Evolutionary conservation across 2,888 invertebrate species (phyloP).

Genomic region (Brenthis ino): DNA sequence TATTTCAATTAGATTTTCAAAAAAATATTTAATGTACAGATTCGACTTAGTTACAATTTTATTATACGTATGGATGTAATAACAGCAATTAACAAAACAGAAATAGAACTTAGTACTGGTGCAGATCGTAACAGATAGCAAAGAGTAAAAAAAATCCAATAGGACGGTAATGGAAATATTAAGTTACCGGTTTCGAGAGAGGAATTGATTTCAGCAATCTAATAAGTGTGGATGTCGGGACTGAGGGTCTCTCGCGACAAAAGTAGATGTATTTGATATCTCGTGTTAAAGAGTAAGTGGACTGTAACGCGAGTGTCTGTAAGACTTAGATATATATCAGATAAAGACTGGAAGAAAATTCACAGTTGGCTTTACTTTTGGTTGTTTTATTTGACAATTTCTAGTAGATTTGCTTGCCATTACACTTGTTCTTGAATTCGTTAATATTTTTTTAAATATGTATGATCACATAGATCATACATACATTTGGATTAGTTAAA

Average conservation of each 20-base stretch:
- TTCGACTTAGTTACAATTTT: too few relatives aligned
- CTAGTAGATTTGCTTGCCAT: too few relatives aligned
- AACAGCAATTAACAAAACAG: conserved; percentile 1
- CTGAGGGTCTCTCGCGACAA: conserved; percentile 39
- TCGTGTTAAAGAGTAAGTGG: conserved; percentile 32
- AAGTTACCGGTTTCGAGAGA: conserved; percentile 64
- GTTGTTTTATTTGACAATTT: too few relatives aligned
- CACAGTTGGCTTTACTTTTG: not conserved
- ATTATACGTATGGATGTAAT: too few relatives aligned
- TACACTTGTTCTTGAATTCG: too few relatives aligned
- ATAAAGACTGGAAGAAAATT: not conserved
- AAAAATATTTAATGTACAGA: too few relatives aligned
- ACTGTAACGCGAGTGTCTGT: conserved; percentile 2
- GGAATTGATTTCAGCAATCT: conserved; percentile 71
- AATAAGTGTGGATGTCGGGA: conserved; percentile 56
- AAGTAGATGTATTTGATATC: conserved; percentile 43
- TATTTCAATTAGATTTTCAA: too few relatives aligned
- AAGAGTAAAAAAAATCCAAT: conserved; percentile 38
- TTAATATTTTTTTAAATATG: too few relatives aligned
- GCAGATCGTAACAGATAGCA: conserved; percentile 15
- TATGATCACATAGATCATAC: too few relatives aligned
- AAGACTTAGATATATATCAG: not conserved
- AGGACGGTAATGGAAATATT: conserved; percentile 62
- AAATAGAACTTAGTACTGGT: conserved; percentile 1
- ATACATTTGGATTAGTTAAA: too few relatives aligned